These are phyloP conservation scores for Neolamprologus ventralis DNA, from an alignment of 2,113 vertebrate species.

Conservation along the genomic window DNA sequence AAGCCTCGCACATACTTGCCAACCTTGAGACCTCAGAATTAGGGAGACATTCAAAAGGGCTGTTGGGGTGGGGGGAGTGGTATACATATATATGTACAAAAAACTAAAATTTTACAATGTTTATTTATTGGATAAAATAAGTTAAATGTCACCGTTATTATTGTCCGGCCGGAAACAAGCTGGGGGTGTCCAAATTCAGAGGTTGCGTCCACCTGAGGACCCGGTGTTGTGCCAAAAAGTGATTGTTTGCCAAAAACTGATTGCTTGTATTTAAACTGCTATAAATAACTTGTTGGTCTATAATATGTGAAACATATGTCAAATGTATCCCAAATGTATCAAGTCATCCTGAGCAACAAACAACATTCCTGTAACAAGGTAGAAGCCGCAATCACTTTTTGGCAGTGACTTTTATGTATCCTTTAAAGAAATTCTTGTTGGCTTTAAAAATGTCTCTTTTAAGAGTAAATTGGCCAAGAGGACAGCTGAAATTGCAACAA, in stretches of 20 bases:
- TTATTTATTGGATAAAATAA: background rate
- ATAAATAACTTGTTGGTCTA: background rate
- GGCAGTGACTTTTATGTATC: background rate
- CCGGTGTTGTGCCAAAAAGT: background rate
- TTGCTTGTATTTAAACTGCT: background rate
- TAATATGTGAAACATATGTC: background rate
- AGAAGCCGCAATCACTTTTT: background rate
- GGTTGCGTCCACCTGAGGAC: background rate
- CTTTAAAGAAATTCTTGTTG: background rate
- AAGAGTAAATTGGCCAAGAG: background rate
- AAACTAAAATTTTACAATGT: background rate
- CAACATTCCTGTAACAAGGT: background rate
- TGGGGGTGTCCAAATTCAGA: background rate
- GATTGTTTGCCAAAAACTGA: accelerated
- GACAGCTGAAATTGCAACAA: background rate
- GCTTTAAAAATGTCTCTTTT: background rate
- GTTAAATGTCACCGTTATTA: background rate
- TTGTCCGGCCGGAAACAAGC: background rate
- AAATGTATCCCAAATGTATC: background rate
- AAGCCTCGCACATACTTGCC: background rate
- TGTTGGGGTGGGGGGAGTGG: too few relatives aligned
- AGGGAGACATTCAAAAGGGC: too few relatives aligned
- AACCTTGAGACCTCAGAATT: too few relatives aligned
- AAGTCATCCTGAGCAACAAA: background rate
- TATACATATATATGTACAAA: too few relatives aligned